Evolutionary conservation across 1,140 invertebrate species (phyloP).

Genomic region (Phymastichus coffea): DNA sequence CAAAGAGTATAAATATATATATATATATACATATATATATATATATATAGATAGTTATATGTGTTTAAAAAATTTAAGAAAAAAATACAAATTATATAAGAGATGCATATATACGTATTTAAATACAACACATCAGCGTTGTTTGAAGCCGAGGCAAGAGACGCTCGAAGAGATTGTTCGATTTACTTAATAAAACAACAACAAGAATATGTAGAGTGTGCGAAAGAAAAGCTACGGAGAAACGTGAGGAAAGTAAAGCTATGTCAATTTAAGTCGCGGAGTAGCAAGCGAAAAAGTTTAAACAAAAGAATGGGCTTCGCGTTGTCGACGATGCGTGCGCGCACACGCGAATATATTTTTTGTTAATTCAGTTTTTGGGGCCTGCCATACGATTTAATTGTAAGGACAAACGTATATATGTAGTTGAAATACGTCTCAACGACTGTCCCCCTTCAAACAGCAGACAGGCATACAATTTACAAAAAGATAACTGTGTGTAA

Average conservation of each 20-base stretch:
- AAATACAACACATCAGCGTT: too few relatives aligned
- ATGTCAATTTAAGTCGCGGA: too few relatives aligned
- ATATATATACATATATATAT: conserved; percentile 4
- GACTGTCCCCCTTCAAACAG: conserved; percentile 12
- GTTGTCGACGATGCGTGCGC: conserved; percentile 1
- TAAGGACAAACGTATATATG: conserved; percentile 10
- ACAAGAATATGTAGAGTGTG: not conserved
- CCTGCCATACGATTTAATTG: conserved; percentile 27
- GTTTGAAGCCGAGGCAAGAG: too few relatives aligned
- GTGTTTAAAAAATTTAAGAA: too few relatives aligned
- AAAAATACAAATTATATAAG: too few relatives aligned
- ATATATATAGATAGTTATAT: not conserved
- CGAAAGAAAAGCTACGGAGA: not conserved
- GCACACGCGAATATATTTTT: not conserved
- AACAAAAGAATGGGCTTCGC: not conserved
- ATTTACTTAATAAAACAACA: conserved; percentile 25
- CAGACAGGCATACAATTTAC: not conserved
- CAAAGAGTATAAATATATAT: not conserved
- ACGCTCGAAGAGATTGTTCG: conserved; percentile 28
- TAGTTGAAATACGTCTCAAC: conserved; percentile 2
- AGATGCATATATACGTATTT: too few relatives aligned
- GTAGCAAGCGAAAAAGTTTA: not conserved
- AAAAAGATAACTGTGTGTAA: not conserved
- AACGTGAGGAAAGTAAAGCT: not conserved
- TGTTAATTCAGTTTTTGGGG: conserved; percentile 19